Evolutionary conservation across 1,140 invertebrate genomes (phyloP), one percentile per base, ranked within the genome.

Genomic region (Rhopalosiphum maidis): DNA sequence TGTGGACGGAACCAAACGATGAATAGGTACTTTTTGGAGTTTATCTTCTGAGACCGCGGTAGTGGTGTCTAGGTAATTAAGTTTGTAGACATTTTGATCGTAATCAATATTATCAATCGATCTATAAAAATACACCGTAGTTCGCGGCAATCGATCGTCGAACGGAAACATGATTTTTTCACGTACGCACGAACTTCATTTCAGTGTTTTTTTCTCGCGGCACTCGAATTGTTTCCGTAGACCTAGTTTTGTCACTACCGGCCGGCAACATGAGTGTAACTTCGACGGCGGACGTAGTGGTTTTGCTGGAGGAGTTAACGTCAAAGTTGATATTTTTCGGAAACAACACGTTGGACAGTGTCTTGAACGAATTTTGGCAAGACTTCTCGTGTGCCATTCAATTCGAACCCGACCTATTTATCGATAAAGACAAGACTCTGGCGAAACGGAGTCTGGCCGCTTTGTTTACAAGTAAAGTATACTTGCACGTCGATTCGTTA

Each of bases 351-450:
- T 96, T 99, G 86, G 97, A 99, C 95, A 96, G 97, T 94, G 98
- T 99, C 95, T 98, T 99, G 0, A 98, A 99, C 95, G 98, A 99
- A 95, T 99, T 99, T 96, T 99, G 99, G 99, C 98, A 99, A 35
- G 99, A 99, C 96, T 99, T 99, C 94, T 99, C 98, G 0, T 99
- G 99, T 96, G 98, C 98, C 23, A 99, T 99, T 95, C 97, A 98
- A 95, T 99, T n/a, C 11, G 30, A 99, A 96, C 99, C 99, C 95
- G 99, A 99, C 30, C 30, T 68, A 96, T 98, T 99, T 94, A 96
- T 99, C 35, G 97, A 99, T 95, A 99, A 99, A 96, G 98, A 99
- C 95, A 97, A 97, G 94, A 95, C 95, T 25, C 99, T 99, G 95
- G 96, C 96, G 43, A 97, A 99, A 94, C 97, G 98, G 94, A 97